A percentile compares a stretch with the other conserved stretches of the same genome.
phyloP scores from a whole-genome alignment of 2,888 invertebrate genomes.

The Perizoma affinitatum region DNA sequence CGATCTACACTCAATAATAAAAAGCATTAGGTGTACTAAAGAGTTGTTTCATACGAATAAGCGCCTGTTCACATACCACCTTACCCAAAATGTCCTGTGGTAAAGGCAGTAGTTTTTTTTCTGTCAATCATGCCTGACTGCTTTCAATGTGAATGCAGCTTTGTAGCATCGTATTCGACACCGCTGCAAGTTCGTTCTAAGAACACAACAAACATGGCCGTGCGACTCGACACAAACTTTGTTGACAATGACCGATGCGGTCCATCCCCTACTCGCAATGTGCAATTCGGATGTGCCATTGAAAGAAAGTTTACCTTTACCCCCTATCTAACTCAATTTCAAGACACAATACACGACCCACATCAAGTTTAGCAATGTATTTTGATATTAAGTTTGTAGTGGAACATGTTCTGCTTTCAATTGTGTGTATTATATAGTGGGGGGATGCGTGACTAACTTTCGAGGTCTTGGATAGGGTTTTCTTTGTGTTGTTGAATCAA shows the following conservation, averaged over 20 bases:
- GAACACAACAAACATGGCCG: conserved; percentile 68
- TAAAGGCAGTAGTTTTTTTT: no score
- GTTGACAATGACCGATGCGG: conserved; percentile 79
- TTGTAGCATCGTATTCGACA: conserved; percentile 29
- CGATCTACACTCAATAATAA: no score
- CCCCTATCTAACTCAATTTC: conserved; percentile 63
- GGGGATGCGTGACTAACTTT: conserved; percentile 38
- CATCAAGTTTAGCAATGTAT: conserved; percentile 55
- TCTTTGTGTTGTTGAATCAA: conserved; percentile 6
- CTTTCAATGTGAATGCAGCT: conserved; percentile 3
- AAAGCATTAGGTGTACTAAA: no score
- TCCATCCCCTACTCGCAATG: conserved; percentile 48
- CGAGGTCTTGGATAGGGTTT: conserved; percentile 6
- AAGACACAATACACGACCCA: conserved; percentile 60
- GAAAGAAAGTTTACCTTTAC: conserved; percentile 52
- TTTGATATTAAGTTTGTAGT: conserved; percentile 52
- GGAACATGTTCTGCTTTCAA: conserved; percentile 38
- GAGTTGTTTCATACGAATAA: no score
- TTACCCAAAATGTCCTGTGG: no score
- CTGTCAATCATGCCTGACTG: no score
- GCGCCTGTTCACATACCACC: no score
- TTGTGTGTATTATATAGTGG: conserved; percentile 36
- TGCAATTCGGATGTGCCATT: conserved; percentile 64
- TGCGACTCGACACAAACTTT: conserved; percentile 58
- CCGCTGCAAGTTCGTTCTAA: conserved; percentile 46